phyloP scores from a whole-genome alignment of 2,888 invertebrate species.

The Prenolepis imparis region DNA sequence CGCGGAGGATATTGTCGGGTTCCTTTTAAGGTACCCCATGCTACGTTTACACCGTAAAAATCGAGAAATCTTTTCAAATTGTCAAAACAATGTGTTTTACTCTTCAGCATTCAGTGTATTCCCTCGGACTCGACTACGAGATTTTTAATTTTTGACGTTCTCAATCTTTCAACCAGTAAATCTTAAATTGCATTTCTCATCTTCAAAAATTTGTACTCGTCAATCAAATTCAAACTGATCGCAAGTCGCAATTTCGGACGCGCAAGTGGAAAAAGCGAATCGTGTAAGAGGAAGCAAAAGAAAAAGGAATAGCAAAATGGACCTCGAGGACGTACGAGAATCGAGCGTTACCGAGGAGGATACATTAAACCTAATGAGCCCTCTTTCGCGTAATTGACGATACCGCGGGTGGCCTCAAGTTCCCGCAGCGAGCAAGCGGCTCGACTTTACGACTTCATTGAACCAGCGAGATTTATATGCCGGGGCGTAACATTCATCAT shows the following conservation, averaged over 20 bases:
- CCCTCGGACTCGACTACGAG: not conserved
- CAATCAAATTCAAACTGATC: not conserved
- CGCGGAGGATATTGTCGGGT: slow-evolving; percentile 27
- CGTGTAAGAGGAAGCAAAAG: not conserved
- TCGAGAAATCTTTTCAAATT: not conserved
- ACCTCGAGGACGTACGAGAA: slow-evolving; percentile 73
- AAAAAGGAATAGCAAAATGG: slow-evolving; percentile 17
- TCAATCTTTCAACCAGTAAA: not conserved
- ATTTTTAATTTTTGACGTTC: not conserved
- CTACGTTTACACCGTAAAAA: not conserved
- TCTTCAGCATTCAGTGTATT: not conserved
- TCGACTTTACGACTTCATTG: slow-evolving; percentile 80
- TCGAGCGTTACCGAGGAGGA: slow-evolving; percentile 76
- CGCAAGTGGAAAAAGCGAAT: not conserved
- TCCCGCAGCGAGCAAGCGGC: slow-evolving; percentile 76
- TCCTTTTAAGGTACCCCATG: slow-evolving; percentile 8
- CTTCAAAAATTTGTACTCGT: not conserved
- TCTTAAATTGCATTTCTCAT: not conserved
- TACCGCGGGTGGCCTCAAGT: slow-evolving; percentile 82
- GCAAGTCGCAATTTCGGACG: not conserved
- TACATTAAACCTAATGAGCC: slow-evolving; percentile 82
- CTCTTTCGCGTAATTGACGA: slow-evolving; percentile 84
- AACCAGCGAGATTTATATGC: slow-evolving; percentile 55
- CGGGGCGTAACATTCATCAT: slow-evolving; percentile 62
- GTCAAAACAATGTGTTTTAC: not conserved